phyloP scores from a whole-genome alignment of 2,113 vertebrate genomes.

The Tetrao urogallus region DNA sequence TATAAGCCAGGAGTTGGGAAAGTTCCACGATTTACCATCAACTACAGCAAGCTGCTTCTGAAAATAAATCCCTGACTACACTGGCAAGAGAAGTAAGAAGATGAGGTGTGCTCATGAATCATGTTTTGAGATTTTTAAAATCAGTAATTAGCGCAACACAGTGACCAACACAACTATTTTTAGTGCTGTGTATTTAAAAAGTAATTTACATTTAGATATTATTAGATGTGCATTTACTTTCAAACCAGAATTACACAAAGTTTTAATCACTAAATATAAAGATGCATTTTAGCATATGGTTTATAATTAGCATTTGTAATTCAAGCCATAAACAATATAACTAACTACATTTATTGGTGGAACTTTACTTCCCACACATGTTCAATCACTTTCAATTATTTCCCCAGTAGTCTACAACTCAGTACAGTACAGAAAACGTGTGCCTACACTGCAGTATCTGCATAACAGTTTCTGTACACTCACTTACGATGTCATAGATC shows the following conservation, averaged over 20 bases:
- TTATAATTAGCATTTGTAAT: conserved; percentile 37
- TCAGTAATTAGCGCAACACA: conserved; percentile 46
- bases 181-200: conserved; percentile 6
- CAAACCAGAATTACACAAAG: background rate
- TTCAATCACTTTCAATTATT: conserved; percentile 49
- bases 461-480: background rate
- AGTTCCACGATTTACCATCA: conserved; percentile 45
- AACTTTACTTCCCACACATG: conserved; percentile 39
- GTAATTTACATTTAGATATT: conserved; percentile 29
- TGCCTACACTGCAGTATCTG: background rate
- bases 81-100: conserved; percentile 24
- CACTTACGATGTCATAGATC: background rate
- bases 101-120: conserved; percentile 43
- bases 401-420: background rate
- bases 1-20: conserved; percentile 31
- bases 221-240: conserved; percentile 45
- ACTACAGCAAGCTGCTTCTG: conserved; percentile 51
- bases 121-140: conserved; percentile 45
- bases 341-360: conserved; percentile 32
- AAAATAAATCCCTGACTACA: conserved; percentile 60
- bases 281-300: conserved; percentile 12
- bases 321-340: conserved; percentile 35
- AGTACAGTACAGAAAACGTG: background rate
- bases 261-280: conserved; percentile 58
- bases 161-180: conserved; percentile 45